Percentiles rank a stretch among this genome's conserved stretches.
These are phyloP conservation scores for Listronotus oregonensis DNA, from an alignment of 1,140 invertebrate genomes.

Conservation along the genomic window DNA sequence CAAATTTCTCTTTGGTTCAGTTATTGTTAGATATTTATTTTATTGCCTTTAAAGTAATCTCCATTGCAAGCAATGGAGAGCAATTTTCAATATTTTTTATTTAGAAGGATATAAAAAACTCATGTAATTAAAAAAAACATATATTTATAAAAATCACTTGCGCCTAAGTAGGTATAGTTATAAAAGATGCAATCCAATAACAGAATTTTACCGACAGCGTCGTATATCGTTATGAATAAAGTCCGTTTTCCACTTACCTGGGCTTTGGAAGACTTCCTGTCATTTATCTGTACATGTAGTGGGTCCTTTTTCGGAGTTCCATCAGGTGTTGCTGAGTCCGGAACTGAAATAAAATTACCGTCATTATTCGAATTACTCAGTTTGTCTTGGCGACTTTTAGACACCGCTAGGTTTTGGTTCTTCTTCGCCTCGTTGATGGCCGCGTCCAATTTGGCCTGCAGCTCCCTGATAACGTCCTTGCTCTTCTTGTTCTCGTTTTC, in stretches of 20 bases:
- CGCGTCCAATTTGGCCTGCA: slow-evolving; percentile 42
- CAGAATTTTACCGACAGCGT: no score
- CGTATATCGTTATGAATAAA: no score
- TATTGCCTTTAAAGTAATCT: no score
- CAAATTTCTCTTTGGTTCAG: no score
- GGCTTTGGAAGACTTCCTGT: slow-evolving; percentile 9
- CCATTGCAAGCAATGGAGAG: no score
- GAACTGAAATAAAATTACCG: slow-evolving; percentile 51
- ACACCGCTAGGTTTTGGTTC: slow-evolving; percentile 45
- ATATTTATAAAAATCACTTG: no score
- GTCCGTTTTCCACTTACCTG: slow-evolving; percentile 1
- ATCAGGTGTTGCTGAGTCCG: slow-evolving; percentile 46
- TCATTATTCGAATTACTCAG: slow-evolving; percentile 45
- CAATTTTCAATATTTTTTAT: no score
- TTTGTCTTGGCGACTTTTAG: slow-evolving; percentile 28
- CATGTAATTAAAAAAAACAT: no score
- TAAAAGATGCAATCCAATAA: no score
- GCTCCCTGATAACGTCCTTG: slow-evolving; percentile 39
- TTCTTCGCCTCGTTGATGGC: slow-evolving; percentile 40
- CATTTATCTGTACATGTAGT: slow-evolving; percentile 40
- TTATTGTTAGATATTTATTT: no score
- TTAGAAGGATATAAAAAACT: no score
- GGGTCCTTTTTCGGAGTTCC: slow-evolving; percentile 43
- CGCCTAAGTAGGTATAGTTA: no score
- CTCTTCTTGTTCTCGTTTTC: slow-evolving; percentile 44